Evolutionary conservation across 2,113 vertebrate genomes (phyloP).

Genomic region (Nothocercus nigrocapillus): DNA sequence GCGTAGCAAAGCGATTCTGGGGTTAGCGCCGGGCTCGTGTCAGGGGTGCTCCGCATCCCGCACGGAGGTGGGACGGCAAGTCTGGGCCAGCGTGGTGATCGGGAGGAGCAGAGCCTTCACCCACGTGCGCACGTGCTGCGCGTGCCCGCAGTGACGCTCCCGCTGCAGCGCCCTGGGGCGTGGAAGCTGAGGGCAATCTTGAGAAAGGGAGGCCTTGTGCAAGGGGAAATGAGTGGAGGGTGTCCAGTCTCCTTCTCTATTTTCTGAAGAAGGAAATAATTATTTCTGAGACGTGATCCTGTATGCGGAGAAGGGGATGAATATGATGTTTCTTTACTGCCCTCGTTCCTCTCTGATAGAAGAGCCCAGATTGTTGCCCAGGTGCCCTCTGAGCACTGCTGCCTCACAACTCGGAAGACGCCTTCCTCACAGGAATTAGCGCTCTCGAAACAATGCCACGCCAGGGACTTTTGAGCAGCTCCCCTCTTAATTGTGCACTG

Average conservation of each 20-base stretch:
- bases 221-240: not conserved
- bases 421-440: not conserved
- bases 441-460: not conserved
- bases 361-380: not conserved
- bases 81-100: not conserved
- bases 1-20: not conserved
- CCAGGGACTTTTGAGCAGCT: not conserved
- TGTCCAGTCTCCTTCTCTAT: not conserved
- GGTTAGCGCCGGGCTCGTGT: not conserved
- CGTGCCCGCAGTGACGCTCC: not conserved
- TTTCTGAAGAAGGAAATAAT: not conserved
- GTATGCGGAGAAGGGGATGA: not conserved
- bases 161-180: not conserved
- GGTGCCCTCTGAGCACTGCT: not conserved
- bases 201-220: not conserved
- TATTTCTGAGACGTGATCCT: not conserved
- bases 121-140: rapidly evolving
- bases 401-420: not conserved
- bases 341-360: not conserved
- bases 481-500: not conserved
- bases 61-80: not conserved
- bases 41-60: not conserved
- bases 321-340: not conserved
- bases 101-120: not conserved
- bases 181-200: not conserved